A percentile compares a stretch with the other conserved stretches of the same genome.
Evolutionary conservation across 2,888 invertebrate species (phyloP).

Genomic region (Bombylius major): DNA sequence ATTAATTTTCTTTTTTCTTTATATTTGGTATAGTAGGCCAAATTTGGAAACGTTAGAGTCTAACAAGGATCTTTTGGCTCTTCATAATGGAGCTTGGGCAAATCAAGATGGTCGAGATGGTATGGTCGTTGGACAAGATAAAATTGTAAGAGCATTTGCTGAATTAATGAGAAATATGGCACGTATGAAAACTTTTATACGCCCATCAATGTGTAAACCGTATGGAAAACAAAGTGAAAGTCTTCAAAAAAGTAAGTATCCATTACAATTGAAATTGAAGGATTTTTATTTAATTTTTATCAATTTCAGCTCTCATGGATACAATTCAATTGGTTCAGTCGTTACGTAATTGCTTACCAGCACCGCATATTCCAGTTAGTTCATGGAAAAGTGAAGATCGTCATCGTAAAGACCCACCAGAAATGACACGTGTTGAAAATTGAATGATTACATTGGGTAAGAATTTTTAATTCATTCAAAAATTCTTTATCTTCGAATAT

Average conservation of each 20-base stretch:
- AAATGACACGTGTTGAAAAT: slow-evolving; percentile 12
- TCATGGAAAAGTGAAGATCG: slow-evolving; percentile 82
- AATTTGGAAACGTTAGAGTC: slow-evolving; percentile 35
- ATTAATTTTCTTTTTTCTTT: not conserved
- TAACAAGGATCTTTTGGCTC: slow-evolving; percentile 51
- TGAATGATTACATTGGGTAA: not conserved
- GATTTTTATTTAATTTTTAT: no score
- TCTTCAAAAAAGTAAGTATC: slow-evolving; percentile 64
- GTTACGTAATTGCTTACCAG: slow-evolving; percentile 69
- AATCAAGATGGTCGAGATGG: slow-evolving; percentile 25
- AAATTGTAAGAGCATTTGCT: slow-evolving; percentile 71
- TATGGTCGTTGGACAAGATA: slow-evolving; percentile 59
- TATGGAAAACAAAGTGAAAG: slow-evolving; percentile 84
- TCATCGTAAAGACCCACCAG: slow-evolving; percentile 40
- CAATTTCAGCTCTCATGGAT: slow-evolving; percentile 56
- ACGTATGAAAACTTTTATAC: slow-evolving; percentile 76
- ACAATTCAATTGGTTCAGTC: slow-evolving; percentile 79
- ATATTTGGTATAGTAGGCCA: slow-evolving; percentile 19
- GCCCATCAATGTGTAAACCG: slow-evolving; percentile 82
- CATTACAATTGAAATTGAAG: not conserved
- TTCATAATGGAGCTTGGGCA: slow-evolving; percentile 56
- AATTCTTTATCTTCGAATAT: no score
- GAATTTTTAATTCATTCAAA: no score
- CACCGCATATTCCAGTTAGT: slow-evolving; percentile 77
- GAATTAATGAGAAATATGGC: slow-evolving; percentile 81